Evolutionary conservation across 2,113 vertebrate genomes (phyloP).

Genomic region (Trematomus loennbergii): DNA sequence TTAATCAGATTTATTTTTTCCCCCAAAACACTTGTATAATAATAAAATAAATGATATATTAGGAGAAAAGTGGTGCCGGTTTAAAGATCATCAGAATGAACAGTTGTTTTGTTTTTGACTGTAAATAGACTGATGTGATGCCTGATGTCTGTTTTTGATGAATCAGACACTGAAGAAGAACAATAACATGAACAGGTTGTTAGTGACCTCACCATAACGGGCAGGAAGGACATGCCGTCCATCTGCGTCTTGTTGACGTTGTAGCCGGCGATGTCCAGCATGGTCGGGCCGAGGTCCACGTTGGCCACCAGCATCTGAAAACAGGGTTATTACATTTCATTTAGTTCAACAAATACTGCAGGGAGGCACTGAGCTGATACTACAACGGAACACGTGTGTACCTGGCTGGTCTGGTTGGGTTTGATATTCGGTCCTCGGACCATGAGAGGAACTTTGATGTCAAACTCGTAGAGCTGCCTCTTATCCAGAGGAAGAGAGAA

Average conservation of each 20-base stretch:
- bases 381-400: conserved; percentile 50
- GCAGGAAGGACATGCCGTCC: conserved; percentile 95
- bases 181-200: too few species aligned
- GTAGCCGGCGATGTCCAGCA: conserved; percentile 94
- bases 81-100: too few species aligned
- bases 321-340: background rate
- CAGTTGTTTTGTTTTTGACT: too few species aligned
- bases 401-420: conserved; percentile 92
- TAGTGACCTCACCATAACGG: conserved; percentile 86
- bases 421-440: conserved; percentile 96
- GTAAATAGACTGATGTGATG: too few species aligned
- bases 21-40: too few species aligned
- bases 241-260: conserved; percentile 92
- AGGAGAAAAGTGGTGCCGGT: too few species aligned
- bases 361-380: too few species aligned
- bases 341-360: background rate
- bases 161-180: too few species aligned
- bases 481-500: conserved; percentile 98
- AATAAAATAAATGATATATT: too few species aligned
- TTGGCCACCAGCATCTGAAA: conserved; percentile 92
- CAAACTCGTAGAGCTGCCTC: conserved; percentile 97
- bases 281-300: conserved; percentile 95
- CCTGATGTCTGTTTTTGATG: background rate
- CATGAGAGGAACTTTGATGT: conserved; percentile 95
- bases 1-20: too few species aligned